phyloP scores from a whole-genome alignment of 2,797 vertebrate species.

The Bufotes viridis region DNA sequence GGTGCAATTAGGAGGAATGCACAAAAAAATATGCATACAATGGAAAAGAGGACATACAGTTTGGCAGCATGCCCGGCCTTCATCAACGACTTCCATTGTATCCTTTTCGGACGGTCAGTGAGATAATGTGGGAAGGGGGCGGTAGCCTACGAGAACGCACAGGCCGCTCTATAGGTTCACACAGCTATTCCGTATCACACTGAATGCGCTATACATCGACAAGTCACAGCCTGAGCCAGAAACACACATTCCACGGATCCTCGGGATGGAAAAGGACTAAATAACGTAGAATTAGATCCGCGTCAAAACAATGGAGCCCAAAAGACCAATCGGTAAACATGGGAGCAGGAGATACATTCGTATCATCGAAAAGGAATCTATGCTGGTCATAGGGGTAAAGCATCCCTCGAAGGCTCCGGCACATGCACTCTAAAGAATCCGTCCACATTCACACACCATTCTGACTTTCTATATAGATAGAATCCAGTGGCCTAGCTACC shows the following conservation, averaged over 20 bases:
- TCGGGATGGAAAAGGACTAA: neutral
- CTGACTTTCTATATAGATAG: no score
- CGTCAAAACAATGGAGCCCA: conserved; percentile 16
- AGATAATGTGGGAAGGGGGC: conserved; percentile 8
- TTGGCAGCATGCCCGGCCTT: neutral
- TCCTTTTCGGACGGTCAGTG: neutral
- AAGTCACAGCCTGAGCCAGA: neutral
- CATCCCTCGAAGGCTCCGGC: neutral
- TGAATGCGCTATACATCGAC: neutral
- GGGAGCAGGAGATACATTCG: neutral
- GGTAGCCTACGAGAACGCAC: neutral
- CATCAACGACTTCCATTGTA: neutral
- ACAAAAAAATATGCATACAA: neutral
- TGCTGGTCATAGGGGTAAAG: conserved; percentile 22
- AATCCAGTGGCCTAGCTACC: no score
- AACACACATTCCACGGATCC: neutral
- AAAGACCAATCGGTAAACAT: neutral
- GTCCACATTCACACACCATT: no score
- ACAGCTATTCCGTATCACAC: neutral
- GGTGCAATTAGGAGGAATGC: conserved; percentile 11
- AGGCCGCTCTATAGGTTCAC: neutral
- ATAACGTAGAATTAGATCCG: neutral
- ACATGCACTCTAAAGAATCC: no score
- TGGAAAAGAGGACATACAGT: neutral
- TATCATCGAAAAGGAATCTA: neutral